These are phyloP conservation scores for Elymnias hypermnestra DNA, from an alignment of 1,140 invertebrate species.

Conservation along the genomic window DNA sequence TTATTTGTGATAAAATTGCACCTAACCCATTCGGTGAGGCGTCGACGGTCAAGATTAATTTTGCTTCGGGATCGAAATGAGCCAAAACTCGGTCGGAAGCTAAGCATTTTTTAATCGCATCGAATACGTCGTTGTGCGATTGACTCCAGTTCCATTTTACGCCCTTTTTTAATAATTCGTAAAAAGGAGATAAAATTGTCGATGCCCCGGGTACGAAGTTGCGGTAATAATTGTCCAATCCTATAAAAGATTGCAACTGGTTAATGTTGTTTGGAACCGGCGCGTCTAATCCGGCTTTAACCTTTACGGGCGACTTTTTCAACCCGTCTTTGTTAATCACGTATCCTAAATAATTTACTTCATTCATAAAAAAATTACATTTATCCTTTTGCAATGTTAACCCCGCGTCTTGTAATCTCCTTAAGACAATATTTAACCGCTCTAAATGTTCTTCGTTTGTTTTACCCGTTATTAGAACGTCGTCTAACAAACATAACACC, in stretches of 20 bases:
- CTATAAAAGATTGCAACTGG: constrained; percentile 29
- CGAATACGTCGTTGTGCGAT: constrained; percentile 9
- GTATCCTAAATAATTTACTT: background rate
- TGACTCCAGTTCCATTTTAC: constrained; percentile 10
- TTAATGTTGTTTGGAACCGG: constrained; percentile 11
- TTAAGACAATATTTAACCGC: too few species aligned
- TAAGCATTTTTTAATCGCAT: constrained; percentile 8
- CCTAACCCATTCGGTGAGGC: constrained; percentile 15
- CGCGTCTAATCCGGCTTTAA: constrained; percentile 24
- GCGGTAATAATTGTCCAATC: constrained; percentile 30
- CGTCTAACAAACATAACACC: background rate
- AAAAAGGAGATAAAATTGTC: constrained; percentile 20
- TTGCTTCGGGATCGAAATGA: constrained; percentile 12
- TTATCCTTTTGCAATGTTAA: too few species aligned
- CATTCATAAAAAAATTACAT: too few species aligned
- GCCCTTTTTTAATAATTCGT: constrained; percentile 16
- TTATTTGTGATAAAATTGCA: constrained; percentile 18
- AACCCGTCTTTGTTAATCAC: background rate
- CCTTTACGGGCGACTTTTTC: constrained; percentile 27
- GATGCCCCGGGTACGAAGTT: constrained; percentile 23
- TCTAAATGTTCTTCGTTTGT: too few species aligned
- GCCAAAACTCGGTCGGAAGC: constrained; percentile 17
- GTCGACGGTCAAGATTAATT: constrained; percentile 17
- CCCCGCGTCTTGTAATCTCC: too few species aligned
- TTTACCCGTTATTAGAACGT: too few species aligned